Percentiles rank a stretch among this genome's conserved stretches.
phyloP scores from a whole-genome alignment of 2,888 invertebrate species.

The Andrena camellia region DNA sequence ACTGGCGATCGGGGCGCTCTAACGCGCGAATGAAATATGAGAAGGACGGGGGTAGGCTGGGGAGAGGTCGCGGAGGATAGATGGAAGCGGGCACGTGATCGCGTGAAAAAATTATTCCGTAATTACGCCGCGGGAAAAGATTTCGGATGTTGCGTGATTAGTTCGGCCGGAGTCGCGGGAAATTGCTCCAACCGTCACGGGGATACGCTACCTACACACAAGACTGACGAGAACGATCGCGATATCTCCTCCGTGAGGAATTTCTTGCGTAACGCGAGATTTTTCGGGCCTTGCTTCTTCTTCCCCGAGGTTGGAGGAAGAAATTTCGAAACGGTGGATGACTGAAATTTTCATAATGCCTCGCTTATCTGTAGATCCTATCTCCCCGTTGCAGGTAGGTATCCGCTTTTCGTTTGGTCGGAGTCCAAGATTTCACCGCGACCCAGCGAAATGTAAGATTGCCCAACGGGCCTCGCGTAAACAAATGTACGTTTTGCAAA shows the following conservation, averaged over 20 bases:
- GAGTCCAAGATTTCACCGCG: too few species aligned
- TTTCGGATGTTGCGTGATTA: constrained; percentile 53
- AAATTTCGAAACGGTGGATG: too few species aligned
- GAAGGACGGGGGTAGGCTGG: neutral
- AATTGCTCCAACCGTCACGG: neutral
- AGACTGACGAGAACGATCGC: neutral
- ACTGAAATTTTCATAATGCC: too few species aligned
- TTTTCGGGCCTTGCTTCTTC: neutral
- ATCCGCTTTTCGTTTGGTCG: too few species aligned
- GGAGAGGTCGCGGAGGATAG: neutral
- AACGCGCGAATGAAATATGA: neutral
- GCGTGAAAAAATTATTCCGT: constrained; percentile 52
- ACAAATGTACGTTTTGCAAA: too few species aligned
- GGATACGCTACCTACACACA: too few species aligned
- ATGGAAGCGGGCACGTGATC: constrained; percentile 50
- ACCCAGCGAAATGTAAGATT: too few species aligned
- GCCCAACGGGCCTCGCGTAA: too few species aligned
- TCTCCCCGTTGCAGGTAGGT: too few species aligned
- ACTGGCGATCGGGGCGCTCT: neutral
- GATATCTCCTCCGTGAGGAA: neutral
- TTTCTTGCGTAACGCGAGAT: neutral
- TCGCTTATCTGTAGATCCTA: too few species aligned
- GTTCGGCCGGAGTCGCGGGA: neutral
- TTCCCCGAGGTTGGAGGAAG: neutral
- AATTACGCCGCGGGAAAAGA: constrained; percentile 49